Conservation (phyloP, 2,888 invertebrate species). For the Hirtodrosophila duncani region DNA sequence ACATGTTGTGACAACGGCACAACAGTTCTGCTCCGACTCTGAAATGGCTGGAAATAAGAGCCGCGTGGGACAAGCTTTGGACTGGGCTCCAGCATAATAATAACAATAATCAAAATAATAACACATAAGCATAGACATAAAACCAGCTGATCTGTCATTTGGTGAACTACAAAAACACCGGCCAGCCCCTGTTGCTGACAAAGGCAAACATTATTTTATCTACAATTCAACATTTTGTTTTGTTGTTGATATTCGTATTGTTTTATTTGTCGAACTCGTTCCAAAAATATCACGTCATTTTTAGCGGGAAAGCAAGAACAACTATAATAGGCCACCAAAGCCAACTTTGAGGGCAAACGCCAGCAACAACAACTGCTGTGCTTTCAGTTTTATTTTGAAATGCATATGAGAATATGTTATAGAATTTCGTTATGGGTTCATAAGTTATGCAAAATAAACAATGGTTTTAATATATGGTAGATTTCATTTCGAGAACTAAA, state of each 20-base stretch:
- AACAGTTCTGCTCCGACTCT: neutral
- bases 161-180: conserved; percentile 2
- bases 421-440: no score
- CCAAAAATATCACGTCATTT: conserved; percentile 28
- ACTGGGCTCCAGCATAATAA: neutral
- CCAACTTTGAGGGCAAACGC: conserved; percentile 3
- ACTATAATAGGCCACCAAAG: conserved; percentile 7
- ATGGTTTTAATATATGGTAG: no score
- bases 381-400: conserved; percentile 24
- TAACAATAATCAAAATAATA: conserved; percentile 6
- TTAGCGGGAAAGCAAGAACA: conserved; percentile 38
- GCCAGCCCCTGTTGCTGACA: conserved; percentile 8
- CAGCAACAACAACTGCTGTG: conserved; percentile 13
- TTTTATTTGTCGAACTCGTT: conserved; percentile 10
- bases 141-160: conserved; percentile 59
- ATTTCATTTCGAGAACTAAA: no score
- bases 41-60: conserved; percentile 43
- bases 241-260: conserved; percentile 20
- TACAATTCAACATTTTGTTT: conserved; percentile 32
- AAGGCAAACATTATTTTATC: conserved; percentile 39
- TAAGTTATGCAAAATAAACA: no score
- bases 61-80: conserved; percentile 53
- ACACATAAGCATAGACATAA: conserved; percentile 1
- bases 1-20: no score
- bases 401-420: conserved; percentile 28